Base-by-base conservation (phyloP, 2,888 invertebrate genomes). In the Hirtodrosophila confusa region DNA sequence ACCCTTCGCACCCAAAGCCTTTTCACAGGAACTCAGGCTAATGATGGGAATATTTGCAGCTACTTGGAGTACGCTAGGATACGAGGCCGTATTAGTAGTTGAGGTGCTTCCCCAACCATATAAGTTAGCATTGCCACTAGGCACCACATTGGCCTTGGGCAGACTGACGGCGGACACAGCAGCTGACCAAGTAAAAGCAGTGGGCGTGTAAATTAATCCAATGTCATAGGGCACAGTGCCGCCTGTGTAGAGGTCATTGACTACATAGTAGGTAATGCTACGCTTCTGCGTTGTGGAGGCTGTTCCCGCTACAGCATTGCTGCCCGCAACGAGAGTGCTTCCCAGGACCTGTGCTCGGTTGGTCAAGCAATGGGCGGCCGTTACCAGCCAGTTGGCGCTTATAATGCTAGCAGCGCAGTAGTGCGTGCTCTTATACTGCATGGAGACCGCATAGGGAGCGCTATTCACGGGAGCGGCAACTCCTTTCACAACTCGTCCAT, bases 91-190 rank as follows among this genome's bases (percentile, higher is more conserved):
- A 35, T 64, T 70, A 5, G 89, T 86, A 1, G 80, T 89, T 3
- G 90, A 89, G 3, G 82, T 90, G 48, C 89, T 90, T 7, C 91
- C 91, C 91, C 91, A 91, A 2, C 91, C 91, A 54, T 88, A 91
- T 1, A 91, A 55, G 37, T 82, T 67, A 0, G 88, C 90, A 8
- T 56, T 80, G n/a, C 90, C 90, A 0, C 80, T 78, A 6, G 89
- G 82, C 0, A 69, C 63, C 0, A 40, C 56, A n/a, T 72, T 78
- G 7, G 75, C 50, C 0, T 57, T 45, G 3, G 90, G 91, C 4
- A 91, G 67, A 9, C 39, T 67, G 0, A 90, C 78, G 7, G 90
- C 55, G 9, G 73, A 51, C 9, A 91, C 90, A 24, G 90, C 86
- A 8, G 78, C 60, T 0, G 77, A 76, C 88, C 87, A 91, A 5